These are phyloP conservation scores for Plusia festucae DNA, from an alignment of 2,888 invertebrate species.

Conservation along the genomic window DNA sequence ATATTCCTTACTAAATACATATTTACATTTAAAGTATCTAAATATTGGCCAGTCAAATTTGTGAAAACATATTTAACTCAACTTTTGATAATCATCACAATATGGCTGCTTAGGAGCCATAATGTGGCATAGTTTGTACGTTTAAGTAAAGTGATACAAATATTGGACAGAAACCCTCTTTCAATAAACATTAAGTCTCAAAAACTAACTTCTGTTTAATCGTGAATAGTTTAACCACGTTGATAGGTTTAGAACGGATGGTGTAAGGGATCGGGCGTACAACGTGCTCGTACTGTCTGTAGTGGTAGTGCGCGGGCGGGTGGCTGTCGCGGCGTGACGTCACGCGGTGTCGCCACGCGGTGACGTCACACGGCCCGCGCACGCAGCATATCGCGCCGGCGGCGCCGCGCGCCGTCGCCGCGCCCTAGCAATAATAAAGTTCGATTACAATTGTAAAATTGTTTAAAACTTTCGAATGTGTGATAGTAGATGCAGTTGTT, in stretches of 20 bases:
- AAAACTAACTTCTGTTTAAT: slow-evolving; percentile 53
- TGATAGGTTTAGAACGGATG: slow-evolving; percentile 55
- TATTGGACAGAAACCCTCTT: slow-evolving; percentile 50
- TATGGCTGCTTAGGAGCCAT: slow-evolving; percentile 35
- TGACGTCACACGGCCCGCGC: slow-evolving; percentile 39
- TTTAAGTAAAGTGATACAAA: slow-evolving; percentile 59
- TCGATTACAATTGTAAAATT: slow-evolving; percentile 88
- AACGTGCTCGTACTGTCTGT: slow-evolving; percentile 9
- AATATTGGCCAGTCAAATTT: slow-evolving; percentile 38
- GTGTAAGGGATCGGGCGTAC: slow-evolving; percentile 46
- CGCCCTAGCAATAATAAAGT: slow-evolving; percentile 88
- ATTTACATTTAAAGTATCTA: slow-evolving; percentile 29
- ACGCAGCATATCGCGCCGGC: slow-evolving; percentile 77
- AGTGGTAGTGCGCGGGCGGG: slow-evolving; percentile 47
- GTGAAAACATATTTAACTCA: slow-evolving; percentile 17
- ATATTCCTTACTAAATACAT: slow-evolving; percentile 40
- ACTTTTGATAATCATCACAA: slow-evolving; percentile 29
- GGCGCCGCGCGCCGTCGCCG: slow-evolving; percentile 80
- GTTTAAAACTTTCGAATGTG: slow-evolving; percentile 90
- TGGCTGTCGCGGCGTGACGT: slow-evolving; percentile 40
- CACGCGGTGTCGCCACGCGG: slow-evolving; percentile 10
- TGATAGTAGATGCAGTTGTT: slow-evolving; percentile 90
- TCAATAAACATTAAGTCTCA: slow-evolving; percentile 52
- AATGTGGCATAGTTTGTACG: slow-evolving; percentile 43
- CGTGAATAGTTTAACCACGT: slow-evolving; percentile 57